These are phyloP conservation scores for Rhodinocichla rosea DNA, from an alignment of 2,113 vertebrate species.

Conservation along the genomic window DNA sequence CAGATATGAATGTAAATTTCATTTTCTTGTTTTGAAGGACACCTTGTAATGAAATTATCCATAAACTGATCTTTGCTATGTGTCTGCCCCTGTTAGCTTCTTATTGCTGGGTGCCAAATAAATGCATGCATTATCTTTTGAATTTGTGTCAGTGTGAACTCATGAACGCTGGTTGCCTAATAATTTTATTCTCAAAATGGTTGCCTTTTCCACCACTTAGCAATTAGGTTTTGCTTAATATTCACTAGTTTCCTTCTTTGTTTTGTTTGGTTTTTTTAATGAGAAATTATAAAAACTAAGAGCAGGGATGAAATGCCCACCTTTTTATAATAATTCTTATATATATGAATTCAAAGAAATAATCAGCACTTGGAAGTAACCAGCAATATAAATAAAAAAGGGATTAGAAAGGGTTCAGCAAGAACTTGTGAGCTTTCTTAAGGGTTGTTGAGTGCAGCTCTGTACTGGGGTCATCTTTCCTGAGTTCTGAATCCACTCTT, in stretches of 20 bases:
- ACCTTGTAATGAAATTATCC: neutral
- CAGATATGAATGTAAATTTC: neutral
- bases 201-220: neutral
- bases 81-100: neutral
- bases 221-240: neutral
- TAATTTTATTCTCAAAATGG: neutral
- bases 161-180: neutral
- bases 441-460: fast-evolving
- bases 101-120: neutral
- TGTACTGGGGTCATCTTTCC: neutral
- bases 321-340: neutral
- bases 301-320: neutral
- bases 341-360: neutral
- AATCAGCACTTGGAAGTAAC: neutral
- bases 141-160: neutral
- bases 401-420: neutral
- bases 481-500: neutral
- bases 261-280: no score
- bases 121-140: neutral
- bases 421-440: neutral
- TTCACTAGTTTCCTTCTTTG: neutral
- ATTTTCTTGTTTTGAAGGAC: neutral
- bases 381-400: neutral
- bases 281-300: neutral
- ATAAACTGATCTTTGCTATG: neutral